phyloP scores from a whole-genome alignment of 2,113 vertebrate species.

The Charadrius vociferus region DNA sequence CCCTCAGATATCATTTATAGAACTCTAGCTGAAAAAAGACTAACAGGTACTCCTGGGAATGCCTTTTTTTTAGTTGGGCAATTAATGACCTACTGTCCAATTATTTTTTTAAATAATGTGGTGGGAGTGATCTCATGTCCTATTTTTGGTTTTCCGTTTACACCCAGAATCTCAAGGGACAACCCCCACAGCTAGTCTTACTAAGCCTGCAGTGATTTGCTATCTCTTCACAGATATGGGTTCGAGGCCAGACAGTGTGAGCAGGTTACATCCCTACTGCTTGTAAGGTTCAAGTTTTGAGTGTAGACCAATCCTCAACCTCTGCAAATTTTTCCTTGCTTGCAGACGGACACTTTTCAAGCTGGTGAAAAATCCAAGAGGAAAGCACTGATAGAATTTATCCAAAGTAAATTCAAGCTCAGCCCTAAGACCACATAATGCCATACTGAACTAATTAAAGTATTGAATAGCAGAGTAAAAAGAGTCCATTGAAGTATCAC shows the following conservation, averaged over 20 bases:
- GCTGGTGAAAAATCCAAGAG: not conserved
- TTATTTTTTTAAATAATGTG: not conserved
- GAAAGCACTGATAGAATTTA: not conserved
- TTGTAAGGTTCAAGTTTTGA: not conserved
- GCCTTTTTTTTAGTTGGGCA: not conserved
- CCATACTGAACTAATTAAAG: not conserved
- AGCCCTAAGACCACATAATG: not conserved
- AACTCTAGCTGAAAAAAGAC: not conserved
- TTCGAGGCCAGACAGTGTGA: not conserved
- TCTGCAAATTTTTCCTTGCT: not conserved
- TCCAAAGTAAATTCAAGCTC: not conserved
- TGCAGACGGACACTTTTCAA: not conserved
- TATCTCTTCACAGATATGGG: not conserved
- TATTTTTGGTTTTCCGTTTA: not conserved
- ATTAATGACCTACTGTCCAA: not conserved
- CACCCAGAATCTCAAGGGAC: not conserved
- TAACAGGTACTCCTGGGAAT: not conserved
- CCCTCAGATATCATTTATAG: not conserved
- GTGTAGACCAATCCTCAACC: not conserved
- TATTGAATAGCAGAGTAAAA: not conserved
- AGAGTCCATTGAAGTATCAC: not conserved
- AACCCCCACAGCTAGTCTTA: not conserved
- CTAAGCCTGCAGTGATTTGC: not conserved
- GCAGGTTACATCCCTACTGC: not conserved
- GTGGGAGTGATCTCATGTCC: not conserved